Base-by-base conservation (phyloP, 2,797 vertebrate genomes). In the Sparidentex hasta region DNA sequence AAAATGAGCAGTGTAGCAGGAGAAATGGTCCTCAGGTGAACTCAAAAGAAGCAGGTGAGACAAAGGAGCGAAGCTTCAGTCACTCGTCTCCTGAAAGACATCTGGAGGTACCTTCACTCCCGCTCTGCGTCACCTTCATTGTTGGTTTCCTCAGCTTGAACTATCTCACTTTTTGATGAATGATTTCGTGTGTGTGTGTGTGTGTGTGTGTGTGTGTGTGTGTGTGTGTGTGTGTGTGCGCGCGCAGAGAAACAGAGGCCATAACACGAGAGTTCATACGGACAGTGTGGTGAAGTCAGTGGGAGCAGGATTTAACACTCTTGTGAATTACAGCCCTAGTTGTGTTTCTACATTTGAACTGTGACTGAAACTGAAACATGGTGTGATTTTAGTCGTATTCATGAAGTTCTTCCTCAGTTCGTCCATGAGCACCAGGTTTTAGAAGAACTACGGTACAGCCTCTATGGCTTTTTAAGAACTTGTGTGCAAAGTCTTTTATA, bases 391-490 rank as follows among this genome's bases (percentile, higher is more conserved):
- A 54, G 48, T 80, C n/a, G 23, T 61, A 29, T 50, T 46, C 29
- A 33, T 65, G 17, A 76, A 56, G 58, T 72, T 78, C 44, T 33
- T 74, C 63, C 57, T 58, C 18, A 78, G n/a, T n/a, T n/a, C 72
- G 29, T 25, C 73, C 21, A 64, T 68, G 70, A 87, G 91, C 90
- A 91, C 84, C 89, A 88, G 72, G 74, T 81, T 57, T 73, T 55
- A 71, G 59, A 81, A 80, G 58, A 86, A 85, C 67, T 74, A 81
- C 3, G 65, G 57, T 87, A 78, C 75, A 92, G 89, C 88, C 92
- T 74, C 52, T 85, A 92, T 93, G 91, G 91, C 90, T 93, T 93
- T 33, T 84, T 74, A 78, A 79, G 69, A 86, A 78, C 47, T 55
- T 85, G 66, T 92, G 90, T 92, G 90, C 79, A 90, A 93, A 83